These are phyloP conservation scores for Macropis europaea DNA, from an alignment of 2,888 invertebrate genomes.

Conservation along the genomic window DNA sequence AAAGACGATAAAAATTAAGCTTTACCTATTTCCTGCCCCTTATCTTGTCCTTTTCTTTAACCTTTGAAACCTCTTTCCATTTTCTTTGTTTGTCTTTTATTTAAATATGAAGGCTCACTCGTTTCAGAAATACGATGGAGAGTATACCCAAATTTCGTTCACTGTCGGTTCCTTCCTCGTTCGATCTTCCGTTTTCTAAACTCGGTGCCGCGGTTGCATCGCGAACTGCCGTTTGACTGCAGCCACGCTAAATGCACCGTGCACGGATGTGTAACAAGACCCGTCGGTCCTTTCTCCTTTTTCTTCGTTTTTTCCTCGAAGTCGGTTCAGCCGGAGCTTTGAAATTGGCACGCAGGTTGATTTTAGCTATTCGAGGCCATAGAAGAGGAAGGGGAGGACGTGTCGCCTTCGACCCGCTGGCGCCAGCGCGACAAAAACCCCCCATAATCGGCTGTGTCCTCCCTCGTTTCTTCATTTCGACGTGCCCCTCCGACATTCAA, in stretches of 20 bases:
- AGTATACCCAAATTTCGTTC: too few species aligned
- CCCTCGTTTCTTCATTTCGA: constrained; percentile 20
- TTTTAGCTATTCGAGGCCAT: constrained; percentile 55
- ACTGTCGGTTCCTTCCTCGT: too few species aligned
- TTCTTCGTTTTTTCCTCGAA: constrained; percentile 9
- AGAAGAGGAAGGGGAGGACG: constrained; percentile 12
- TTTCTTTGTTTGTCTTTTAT: too few species aligned
- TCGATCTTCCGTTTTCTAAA: background rate
- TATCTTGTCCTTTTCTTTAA: too few species aligned
- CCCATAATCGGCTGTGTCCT: constrained; percentile 68
- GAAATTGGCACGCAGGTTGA: constrained; percentile 66
- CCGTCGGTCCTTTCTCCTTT: constrained; percentile 4
- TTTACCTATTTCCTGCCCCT: too few species aligned
- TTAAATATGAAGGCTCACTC: too few species aligned
- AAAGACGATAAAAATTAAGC: too few species aligned
- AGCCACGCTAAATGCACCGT: constrained; percentile 48
- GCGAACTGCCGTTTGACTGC: constrained; percentile 14
- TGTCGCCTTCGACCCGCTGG: constrained; percentile 63
- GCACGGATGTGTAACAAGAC: constrained; percentile 51
- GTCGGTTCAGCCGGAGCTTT: constrained; percentile 35
- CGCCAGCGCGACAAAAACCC: constrained; percentile 69
- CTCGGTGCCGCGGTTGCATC: background rate
- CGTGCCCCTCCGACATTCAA: background rate
- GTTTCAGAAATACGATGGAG: too few species aligned
- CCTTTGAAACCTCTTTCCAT: background rate